phyloP scores from a whole-genome alignment of 2,797 vertebrate species.

The Dicrostonyx torquatus region DNA sequence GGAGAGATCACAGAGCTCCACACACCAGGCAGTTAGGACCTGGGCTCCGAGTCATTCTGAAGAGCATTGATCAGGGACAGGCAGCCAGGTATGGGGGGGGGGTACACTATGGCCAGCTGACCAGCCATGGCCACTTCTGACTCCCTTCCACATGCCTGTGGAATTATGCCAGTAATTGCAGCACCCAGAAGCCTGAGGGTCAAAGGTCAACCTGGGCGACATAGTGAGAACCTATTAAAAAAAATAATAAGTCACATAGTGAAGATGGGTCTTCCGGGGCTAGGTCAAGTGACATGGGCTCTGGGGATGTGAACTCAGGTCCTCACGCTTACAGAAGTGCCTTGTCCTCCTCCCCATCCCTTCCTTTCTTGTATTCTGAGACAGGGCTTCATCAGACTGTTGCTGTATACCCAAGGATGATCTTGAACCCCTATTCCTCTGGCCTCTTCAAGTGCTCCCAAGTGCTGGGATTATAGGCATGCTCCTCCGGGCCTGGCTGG shows the following conservation, averaged over 20 bases:
- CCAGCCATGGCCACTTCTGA: neutral
- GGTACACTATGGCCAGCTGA: neutral
- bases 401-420: neutral
- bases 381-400: neutral
- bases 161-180: neutral
- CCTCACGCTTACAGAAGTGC: neutral
- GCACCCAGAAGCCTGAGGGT: neutral
- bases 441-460: neutral
- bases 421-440: neutral
- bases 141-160: neutral
- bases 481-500: neutral
- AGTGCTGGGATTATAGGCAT: neutral
- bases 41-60: neutral
- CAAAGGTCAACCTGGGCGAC: neutral
- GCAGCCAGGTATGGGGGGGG: neutral
- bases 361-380: too few species aligned
- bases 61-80: neutral
- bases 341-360: too few species aligned
- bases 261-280: neutral
- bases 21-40: neutral
- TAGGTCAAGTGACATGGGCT: neutral
- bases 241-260: too few species aligned
- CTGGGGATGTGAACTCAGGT: neutral
- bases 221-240: neutral
- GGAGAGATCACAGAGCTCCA: neutral